Base-by-base conservation (phyloP, 2,113 vertebrate genomes). In the Excalfactoria chinensis region DNA sequence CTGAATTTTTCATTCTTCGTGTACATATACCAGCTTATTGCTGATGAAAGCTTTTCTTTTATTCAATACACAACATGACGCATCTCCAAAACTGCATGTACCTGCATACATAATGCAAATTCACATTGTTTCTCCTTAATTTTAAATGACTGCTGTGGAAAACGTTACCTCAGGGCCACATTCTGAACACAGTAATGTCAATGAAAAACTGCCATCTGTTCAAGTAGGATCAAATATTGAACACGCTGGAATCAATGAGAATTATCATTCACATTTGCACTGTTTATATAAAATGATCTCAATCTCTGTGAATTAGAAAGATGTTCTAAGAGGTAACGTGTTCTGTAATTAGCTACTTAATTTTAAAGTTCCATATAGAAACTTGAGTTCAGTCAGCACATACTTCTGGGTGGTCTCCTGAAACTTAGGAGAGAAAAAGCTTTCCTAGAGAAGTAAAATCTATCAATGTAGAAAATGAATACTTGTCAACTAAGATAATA, bases 11-110 rank as follows among this genome's bases (percentile, higher is more conserved):
- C 5, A 4, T 5, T 21, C 7, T 11, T 60, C 23, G 43, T 16
- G 26, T 10, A 32, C 0, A 0, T 21, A 81, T 26, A 60, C 32
- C 3, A 75, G 34, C 25, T 43, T 84, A 21, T 37, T 32, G 19
- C 18, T 18, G 14, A 66, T 1, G 3, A 0, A 55, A 60, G 3
- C 3, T 59, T 55, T 69, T 34, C 13, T 81, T 84, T 46, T 25
- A 8, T 32, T 77, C n/a, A 40, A 59, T 92, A 23, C 22, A 62
- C 40, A 53, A 3, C 18, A 58, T 1, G 2, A 11, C 18, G 76
- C 35, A 3, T 32, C 28, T 48, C 21, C 48, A 86, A 53, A 66
- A 1, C 7, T 63, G 11, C n/a, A 53, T 11, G 11, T 32, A 17
- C 26, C 32, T 82, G 32, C 16, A 46, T 9, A 71, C 1, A 0